phyloP scores from a whole-genome alignment of 2,113 vertebrate species.

The Tetraodon nigroviridis region DNA sequence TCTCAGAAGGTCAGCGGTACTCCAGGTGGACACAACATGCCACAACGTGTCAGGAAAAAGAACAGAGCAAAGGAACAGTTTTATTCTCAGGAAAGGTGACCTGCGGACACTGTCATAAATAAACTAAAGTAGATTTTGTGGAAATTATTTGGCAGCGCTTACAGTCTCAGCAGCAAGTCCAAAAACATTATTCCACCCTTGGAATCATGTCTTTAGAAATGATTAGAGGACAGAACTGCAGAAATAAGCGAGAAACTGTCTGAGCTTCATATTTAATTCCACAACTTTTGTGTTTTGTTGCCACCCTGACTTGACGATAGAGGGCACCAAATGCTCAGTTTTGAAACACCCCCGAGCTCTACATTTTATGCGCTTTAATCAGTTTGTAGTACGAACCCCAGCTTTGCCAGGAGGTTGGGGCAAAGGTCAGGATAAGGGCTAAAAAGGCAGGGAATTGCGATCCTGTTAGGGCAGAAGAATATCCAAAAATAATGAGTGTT shows the following conservation, averaged over 20 bases:
- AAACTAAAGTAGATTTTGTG: conserved; percentile 40
- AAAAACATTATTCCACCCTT: not conserved
- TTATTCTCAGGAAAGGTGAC: conserved; percentile 59
- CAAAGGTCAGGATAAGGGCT: not conserved
- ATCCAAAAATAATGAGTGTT: too few species aligned
- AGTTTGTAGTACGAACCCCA: not conserved
- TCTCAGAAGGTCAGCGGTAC: conserved; percentile 71
- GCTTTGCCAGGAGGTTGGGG: not conserved
- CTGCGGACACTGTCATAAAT: conserved; percentile 51
- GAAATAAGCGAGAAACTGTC: conserved; percentile 1
- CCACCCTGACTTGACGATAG: conserved; percentile 46
- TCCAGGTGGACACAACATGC: conserved; percentile 69
- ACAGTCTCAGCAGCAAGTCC: conserved; percentile 18
- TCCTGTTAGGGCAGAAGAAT: not conserved
- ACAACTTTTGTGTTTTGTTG: not conserved
- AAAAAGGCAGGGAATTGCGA: not conserved
- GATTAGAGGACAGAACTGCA: not conserved
- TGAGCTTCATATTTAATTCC: conserved; percentile 1
- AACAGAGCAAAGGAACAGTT: conserved; percentile 69
- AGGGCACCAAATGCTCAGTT: conserved; percentile 70
- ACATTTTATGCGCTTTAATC: not conserved
- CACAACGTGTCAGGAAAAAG: conserved; percentile 65
- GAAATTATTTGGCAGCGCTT: conserved; percentile 43
- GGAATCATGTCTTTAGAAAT: conserved; percentile 4
- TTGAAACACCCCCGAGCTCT: conserved; percentile 16